Conservation (phyloP, 1,140 invertebrate species). For the Drosophila ercepeae region DNA sequence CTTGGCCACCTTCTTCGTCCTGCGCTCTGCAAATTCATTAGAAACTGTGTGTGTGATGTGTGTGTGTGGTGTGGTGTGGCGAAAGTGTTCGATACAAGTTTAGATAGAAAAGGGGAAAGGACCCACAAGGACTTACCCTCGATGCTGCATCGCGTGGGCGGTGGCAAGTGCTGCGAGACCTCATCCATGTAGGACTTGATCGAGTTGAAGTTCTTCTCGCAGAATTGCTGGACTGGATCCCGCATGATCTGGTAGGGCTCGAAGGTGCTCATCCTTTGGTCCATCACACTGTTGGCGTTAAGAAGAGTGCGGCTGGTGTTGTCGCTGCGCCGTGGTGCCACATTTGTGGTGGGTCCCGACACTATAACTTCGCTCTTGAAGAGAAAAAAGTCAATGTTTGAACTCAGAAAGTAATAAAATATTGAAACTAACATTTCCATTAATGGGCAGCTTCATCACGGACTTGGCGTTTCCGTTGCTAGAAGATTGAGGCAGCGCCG, state of each 20-base stretch:
- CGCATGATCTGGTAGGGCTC: slow-evolving; percentile 92
- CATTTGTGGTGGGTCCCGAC: slow-evolving; percentile 86
- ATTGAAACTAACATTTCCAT: slow-evolving; percentile 63
- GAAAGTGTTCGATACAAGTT: slow-evolving; percentile 21
- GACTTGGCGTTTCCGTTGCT: slow-evolving; percentile 82
- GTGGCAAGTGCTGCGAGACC: slow-evolving; percentile 92
- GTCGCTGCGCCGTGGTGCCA: slow-evolving; percentile 87
- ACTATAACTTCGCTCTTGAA: slow-evolving; percentile 81
- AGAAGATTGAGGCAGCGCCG: slow-evolving; percentile 67
- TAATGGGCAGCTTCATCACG: slow-evolving; percentile 80
- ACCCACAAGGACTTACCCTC: slow-evolving; percentile 87
- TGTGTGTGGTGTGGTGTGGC: slow-evolving; percentile 28
- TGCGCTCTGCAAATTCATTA: slow-evolving; percentile 87
- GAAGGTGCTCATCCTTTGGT: slow-evolving; percentile 92
- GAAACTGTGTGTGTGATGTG: slow-evolving; percentile 80
- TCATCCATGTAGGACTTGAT: slow-evolving; percentile 96
- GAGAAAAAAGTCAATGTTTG: background rate
- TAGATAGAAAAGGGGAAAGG: slow-evolving; percentile 21
- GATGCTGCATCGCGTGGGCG: slow-evolving; percentile 95
- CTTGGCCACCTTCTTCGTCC: slow-evolving; percentile 93
- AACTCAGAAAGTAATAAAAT: background rate
- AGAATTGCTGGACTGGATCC: slow-evolving; percentile 96
- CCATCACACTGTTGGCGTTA: slow-evolving; percentile 86
- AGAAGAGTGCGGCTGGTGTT: slow-evolving; percentile 90
- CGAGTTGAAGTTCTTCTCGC: slow-evolving; percentile 96